phyloP scores from a whole-genome alignment of 2,797 vertebrate species.

The Simalia tracyae region DNA sequence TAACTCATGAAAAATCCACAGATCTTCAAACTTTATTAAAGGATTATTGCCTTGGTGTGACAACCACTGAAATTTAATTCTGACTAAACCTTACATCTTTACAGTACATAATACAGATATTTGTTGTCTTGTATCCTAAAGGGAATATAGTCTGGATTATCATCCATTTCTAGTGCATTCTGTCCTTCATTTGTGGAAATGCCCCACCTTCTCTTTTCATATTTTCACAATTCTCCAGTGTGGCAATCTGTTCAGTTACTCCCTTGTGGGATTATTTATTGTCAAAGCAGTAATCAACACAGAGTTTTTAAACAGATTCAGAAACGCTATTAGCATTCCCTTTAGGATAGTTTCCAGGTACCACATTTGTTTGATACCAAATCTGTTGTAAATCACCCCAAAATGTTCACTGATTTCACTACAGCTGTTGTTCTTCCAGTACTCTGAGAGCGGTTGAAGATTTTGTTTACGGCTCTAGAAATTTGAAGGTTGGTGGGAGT shows the following conservation, averaged over 20 bases:
- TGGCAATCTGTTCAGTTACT: slow-evolving; percentile 27
- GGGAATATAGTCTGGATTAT: slow-evolving; percentile 4
- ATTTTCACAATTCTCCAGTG: slow-evolving; percentile 17
- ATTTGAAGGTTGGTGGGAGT: neutral
- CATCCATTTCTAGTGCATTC: neutral
- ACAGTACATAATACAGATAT: neutral
- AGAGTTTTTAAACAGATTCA: slow-evolving; percentile 12
- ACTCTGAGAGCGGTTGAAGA: neutral
- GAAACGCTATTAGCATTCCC: slow-evolving; percentile 11
- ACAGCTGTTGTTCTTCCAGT: slow-evolving; percentile 1
- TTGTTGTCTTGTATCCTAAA: neutral
- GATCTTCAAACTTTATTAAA: neutral
- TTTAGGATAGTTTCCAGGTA: slow-evolving; percentile 31
- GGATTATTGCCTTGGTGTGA: neutral
- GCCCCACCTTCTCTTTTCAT: slow-evolving; percentile 9
- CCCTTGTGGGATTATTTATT: slow-evolving; percentile 31
- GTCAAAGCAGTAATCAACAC: slow-evolving; percentile 23
- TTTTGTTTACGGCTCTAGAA: neutral
- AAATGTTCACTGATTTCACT: slow-evolving; percentile 6
- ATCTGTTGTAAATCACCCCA: slow-evolving; percentile 15
- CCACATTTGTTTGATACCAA: slow-evolving; percentile 6
- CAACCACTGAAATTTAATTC: neutral
- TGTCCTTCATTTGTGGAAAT: neutral
- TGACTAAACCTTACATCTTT: neutral
- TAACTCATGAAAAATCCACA: neutral